Evolutionary conservation across 2,888 invertebrate genomes (phyloP).

Genomic region (Neoascia interrupta): DNA sequence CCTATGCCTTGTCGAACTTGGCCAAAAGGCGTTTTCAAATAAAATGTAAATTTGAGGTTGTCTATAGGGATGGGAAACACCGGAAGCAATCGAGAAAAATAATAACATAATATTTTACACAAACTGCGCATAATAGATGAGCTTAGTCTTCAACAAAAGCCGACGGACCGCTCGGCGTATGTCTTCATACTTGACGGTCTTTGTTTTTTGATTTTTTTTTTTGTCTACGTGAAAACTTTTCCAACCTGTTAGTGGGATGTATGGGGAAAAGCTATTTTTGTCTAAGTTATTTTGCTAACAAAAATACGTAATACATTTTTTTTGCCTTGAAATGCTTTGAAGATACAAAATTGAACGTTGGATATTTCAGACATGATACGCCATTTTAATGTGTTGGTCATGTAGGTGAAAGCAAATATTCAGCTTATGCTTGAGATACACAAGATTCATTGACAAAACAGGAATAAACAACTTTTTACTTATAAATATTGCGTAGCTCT

Average conservation of each 20-base stretch:
- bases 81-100: no score
- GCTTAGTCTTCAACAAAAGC: no score
- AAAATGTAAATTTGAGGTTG: no score
- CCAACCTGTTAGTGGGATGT: constrained; percentile 45
- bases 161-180: no score
- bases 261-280: constrained; percentile 36
- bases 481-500: background rate
- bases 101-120: no score
- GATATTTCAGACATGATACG: background rate
- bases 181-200: no score
- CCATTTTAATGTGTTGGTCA: background rate
- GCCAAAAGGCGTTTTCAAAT: no score
- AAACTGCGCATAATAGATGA: no score
- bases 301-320: constrained; percentile 28
- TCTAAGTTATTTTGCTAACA: constrained; percentile 29
- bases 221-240: constrained; percentile 29
- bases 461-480: no score
- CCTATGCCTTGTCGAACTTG: no score
- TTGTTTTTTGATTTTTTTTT: no score
- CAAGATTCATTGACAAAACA: background rate
- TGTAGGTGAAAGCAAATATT: background rate
- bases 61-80: no score
- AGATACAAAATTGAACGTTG: background rate
- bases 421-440: background rate
- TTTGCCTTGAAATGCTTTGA: constrained; percentile 3